Conservation (phyloP, 1,140 invertebrate species). For the Scylla paramamosain region DNA sequence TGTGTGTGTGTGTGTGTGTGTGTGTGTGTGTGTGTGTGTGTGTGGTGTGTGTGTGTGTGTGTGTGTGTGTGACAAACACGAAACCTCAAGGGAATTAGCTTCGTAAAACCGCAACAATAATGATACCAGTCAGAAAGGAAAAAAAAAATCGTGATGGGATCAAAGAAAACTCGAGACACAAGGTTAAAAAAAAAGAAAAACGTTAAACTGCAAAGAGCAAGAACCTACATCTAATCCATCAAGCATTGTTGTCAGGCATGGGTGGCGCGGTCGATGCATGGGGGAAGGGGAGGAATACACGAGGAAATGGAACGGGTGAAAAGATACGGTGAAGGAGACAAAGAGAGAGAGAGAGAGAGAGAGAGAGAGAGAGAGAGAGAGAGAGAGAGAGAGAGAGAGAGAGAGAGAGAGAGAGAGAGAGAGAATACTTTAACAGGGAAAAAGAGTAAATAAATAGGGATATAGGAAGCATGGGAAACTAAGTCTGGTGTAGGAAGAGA, state of each 20-base stretch:
- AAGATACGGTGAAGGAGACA: neutral
- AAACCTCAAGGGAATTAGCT: neutral
- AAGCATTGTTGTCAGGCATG: conserved; percentile 11
- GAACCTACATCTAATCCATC: conserved; percentile 6
- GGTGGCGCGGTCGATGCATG: neutral
- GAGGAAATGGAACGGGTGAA: neutral
- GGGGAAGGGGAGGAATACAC: neutral
- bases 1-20: too few species aligned
- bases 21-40: too few species aligned
- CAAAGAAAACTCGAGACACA: neutral
- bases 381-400: too few species aligned
- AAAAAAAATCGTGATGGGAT: neutral
- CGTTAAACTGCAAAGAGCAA: neutral
- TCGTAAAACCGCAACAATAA: neutral
- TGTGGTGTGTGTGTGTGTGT: conserved; percentile 14
- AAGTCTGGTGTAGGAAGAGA: neutral
- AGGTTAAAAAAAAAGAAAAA: neutral
- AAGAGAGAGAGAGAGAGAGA: too few species aligned
- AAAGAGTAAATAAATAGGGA: too few species aligned
- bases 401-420: too few species aligned
- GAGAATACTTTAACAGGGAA: too few species aligned
- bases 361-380: too few species aligned
- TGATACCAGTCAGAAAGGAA: neutral
- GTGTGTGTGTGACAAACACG: neutral
- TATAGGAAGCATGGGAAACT: neutral